Conservation (phyloP, 2,113 vertebrate genomes). For the Lanius ludovicianus region DNA sequence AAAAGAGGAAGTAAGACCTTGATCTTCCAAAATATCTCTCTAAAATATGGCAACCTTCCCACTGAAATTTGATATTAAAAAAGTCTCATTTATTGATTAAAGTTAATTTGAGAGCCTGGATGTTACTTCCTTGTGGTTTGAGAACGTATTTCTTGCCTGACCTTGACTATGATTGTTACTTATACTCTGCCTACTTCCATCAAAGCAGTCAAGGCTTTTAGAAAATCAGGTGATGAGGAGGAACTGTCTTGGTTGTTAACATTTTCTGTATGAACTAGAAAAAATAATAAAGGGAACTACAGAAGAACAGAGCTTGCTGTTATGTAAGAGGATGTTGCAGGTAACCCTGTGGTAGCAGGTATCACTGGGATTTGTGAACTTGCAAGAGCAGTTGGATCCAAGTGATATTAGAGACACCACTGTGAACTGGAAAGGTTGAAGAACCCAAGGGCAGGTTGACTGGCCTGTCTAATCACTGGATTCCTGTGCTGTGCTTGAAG, state of each 20-base stretch:
- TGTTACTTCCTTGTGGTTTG: not conserved
- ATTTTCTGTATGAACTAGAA: not conserved
- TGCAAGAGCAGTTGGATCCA: not conserved
- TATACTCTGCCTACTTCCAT: not conserved
- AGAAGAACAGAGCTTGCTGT: not conserved
- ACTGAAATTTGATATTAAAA: not conserved
- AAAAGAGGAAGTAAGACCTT: not conserved
- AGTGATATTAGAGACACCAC: not conserved
- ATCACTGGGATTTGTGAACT: not conserved
- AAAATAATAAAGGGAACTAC: not conserved
- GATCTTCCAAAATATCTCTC: not conserved
- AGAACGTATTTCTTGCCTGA: not conserved
- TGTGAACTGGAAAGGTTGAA: not conserved
- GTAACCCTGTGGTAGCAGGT: not conserved
- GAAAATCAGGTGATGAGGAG: not conserved
- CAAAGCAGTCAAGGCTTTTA: not conserved
- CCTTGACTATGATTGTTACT: not conserved
- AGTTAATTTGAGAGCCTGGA: not conserved
- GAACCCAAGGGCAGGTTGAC: not conserved
- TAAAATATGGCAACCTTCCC: not conserved
- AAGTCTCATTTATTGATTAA: not conserved
- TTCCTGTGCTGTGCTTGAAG: not conserved
- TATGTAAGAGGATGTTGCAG: not conserved
- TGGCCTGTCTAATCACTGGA: not conserved
- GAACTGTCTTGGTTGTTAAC: not conserved